Evolutionary conservation across 2,888 invertebrate genomes (phyloP), one percentile per base, ranked within the genome.

Genomic region (Didymodactylos carnosus): DNA sequence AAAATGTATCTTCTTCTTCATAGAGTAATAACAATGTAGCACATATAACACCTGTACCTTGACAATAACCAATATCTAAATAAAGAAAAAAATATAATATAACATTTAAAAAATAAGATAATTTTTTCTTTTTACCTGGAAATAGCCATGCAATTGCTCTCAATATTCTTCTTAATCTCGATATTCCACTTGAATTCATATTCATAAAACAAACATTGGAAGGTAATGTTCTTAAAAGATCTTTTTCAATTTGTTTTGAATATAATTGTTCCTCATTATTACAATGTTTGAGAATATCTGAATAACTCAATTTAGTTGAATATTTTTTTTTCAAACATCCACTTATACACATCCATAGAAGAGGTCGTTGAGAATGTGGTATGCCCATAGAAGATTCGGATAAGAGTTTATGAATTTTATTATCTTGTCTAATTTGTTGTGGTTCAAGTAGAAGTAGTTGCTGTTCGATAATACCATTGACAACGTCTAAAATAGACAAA

Each of bases 1-100:
- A 98, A 86, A 98, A 98, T 51, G 92, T 90, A 84, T 94, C 94
- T 84, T 98, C 97, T 85, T 98, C 98, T 83, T 97, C 95, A 86
- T 95, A 88, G 76, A 98, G 88, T 11, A 99, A 86, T 75, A 98
- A 85, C 70, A 98, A 85, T 49, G 91, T 92, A 25, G 94, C 94
- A 39, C 91, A 94, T 82, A 98, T 94, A 77, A 25, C 40, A 8
- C 69, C 72, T 46, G 62, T 70, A 39, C 70, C 62, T 51, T 72
- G 62, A 27, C 72, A 25, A 82, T 83, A 83, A 8, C 83, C 83
- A 49, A 83, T 82, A 49, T 49, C 46, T 49, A 16, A 19, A 49
- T 23, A 16, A 19, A n/a, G 11, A 19, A 43, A 43, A 49, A 49
- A 23, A 7, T 19, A n/a, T n/a, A n/a, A n/a, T n/a, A n/a, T n/a